Evolutionary conservation across 2,888 invertebrate species (phyloP), one percentile per base, ranked within the genome.

Genomic region (Eilema sororculum): DNA sequence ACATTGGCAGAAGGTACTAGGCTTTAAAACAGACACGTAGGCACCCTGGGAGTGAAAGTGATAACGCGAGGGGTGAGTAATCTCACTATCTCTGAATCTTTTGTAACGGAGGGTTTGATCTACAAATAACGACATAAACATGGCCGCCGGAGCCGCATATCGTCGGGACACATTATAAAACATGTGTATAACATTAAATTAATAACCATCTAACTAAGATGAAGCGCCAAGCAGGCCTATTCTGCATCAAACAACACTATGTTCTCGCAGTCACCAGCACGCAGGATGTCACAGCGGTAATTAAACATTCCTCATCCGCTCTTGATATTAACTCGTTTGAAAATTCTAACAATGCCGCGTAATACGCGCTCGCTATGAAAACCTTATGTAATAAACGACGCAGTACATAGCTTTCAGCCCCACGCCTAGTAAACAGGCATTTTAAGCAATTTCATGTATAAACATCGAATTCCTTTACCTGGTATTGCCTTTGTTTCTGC

Each of bases 281-380:
- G 78, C 78, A 84, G 88, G 86, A 89, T 89, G 90, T 90, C 90
- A 89, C 86, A 87, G 86, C 89, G 87, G 90, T 93, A 91, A 94
- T 93, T 91, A 93, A 90, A 93, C 92, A 93, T 93, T 93, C 92
- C 92, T 78, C 85, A 81, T 77, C 84, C 85, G 81, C 88, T 89
- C 87, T 86, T 90, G 87, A 91, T 91, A 91, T 91, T 90, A 91
- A 91, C 90, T 88, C 88, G 89, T 90, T 89, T 88, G 91, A 92
- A 93, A 92, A 93, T 92, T 90, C 90, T 86, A 92, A 92, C 91
- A 90, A 93, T 92, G 92, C 90, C 87, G 87, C 87, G 81, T 83
- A 84, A 85, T 87, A 88, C 86, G 80, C 82, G 84, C 85, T 86
- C 85, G 84, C 87, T 88, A 87, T 88, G 89, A 88, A 87, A 90